Percentiles rank a stretch among this genome's conserved stretches.
Evolutionary conservation across 2,113 vertebrate species (phyloP).

Genomic region (Pseudopipra pipra): DNA sequence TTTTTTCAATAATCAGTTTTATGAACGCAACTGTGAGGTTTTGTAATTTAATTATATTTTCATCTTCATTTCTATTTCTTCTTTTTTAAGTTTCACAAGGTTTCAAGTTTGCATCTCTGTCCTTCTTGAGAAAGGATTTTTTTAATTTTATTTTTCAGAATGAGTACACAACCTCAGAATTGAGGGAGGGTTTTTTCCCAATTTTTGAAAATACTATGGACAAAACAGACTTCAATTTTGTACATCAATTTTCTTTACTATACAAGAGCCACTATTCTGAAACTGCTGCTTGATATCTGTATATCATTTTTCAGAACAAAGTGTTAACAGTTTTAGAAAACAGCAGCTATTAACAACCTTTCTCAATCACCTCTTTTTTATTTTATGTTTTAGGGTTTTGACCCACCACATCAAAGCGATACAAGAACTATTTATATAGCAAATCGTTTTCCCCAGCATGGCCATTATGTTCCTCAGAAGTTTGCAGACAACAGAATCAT

Average conservation of each 20-base stretch:
- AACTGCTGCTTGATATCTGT: neutral
- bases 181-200: neutral
- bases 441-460: slow-evolving; percentile 93
- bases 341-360: neutral
- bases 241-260: neutral
- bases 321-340: neutral
- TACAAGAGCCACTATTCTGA: neutral
- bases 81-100: neutral
- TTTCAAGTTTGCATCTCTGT: neutral
- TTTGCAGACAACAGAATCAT: slow-evolving; percentile 97
- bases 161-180: neutral
- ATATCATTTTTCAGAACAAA: neutral
- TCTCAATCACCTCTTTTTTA: neutral
- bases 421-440: slow-evolving; percentile 96
- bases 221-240: neutral
- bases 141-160: neutral
- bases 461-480: slow-evolving; percentile 93
- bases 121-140: neutral
- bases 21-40: fast-evolving
- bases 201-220: neutral
- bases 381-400: slow-evolving; percentile 84
- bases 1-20: neutral
- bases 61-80: neutral
- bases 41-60: neutral
- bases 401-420: slow-evolving; percentile 96